A percentile compares a stretch with the other conserved stretches of the same genome.
Evolutionary conservation across 2,888 invertebrate genomes (phyloP).

Genomic region (Parascotia fuliginaria): DNA sequence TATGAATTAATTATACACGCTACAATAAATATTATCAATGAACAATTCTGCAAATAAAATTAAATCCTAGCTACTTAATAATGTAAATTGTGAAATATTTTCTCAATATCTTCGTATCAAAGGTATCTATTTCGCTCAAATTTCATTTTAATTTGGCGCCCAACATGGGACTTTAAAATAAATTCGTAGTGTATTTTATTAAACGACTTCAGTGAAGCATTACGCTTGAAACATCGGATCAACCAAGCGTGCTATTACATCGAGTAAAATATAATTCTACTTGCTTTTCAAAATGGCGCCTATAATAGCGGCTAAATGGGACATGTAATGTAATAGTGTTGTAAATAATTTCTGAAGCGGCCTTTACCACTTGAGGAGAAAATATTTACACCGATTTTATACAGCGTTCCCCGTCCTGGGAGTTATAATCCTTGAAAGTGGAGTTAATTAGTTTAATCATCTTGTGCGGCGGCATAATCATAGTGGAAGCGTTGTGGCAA

Average conservation of each 20-base stretch:
- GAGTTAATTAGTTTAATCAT: slow-evolving; percentile 43
- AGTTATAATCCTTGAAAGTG: slow-evolving; percentile 22
- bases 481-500: slow-evolving; percentile 4
- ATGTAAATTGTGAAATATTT: background rate
- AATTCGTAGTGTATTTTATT: slow-evolving; percentile 36
- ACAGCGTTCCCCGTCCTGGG: slow-evolving; percentile 4
- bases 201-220: slow-evolving; percentile 49
- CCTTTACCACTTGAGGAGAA: slow-evolving; percentile 23
- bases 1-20: slow-evolving; percentile 8
- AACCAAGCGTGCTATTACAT: slow-evolving; percentile 64
- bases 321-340: slow-evolving; percentile 67
- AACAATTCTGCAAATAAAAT: slow-evolving; percentile 1
- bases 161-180: slow-evolving; percentile 43
- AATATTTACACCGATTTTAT: slow-evolving; percentile 32
- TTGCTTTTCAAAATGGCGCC: slow-evolving; percentile 56
- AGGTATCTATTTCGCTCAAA: background rate
- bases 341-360: slow-evolving; percentile 57
- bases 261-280: slow-evolving; percentile 63
- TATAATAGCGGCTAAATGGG: slow-evolving; percentile 64
- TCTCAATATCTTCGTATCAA: background rate
- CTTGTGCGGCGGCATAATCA: slow-evolving; percentile 16
- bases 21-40: slow-evolving; percentile 23
- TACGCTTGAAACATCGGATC: slow-evolving; percentile 50
- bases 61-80: background rate
- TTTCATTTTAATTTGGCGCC: slow-evolving; percentile 39